Evolutionary conservation across 2,888 invertebrate genomes (phyloP), one percentile per base, ranked within the genome.

Genomic region (Trimorus sp.): DNA sequence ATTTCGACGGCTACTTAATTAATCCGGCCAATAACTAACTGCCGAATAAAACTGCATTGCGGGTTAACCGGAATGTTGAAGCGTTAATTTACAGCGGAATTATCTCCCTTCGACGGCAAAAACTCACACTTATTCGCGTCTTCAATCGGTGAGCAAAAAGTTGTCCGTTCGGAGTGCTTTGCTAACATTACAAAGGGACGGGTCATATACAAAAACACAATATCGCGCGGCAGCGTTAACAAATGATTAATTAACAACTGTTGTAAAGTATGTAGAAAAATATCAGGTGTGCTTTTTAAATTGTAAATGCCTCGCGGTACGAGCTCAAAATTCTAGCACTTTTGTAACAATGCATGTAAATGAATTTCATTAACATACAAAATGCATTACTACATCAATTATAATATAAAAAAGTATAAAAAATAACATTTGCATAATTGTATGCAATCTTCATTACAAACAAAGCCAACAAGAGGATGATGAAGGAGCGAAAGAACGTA

Each of bases 351-450:
- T 48, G 9, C 16, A 51, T 60, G 51, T 53, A 62, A 56, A 65
- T 65, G 15, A 16, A 51, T 70, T 70, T 59, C 37, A 48, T 59
- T 59, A 59, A 59, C 51, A 51, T 59, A 37, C 48, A 70, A 40
- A 70, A 40, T 59, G 26, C 51, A 59, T 58, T 58, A 16, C 49
- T 59, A 59, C 40, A 26, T 70, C n/a, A n/a, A 59, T 59, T 59
- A 59, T 15, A 40, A 51, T 51, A 51, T 40, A 14, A 45, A 56
- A 26, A 59, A 53, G 40, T 65, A 65, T 16, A 40, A 53, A n/a
- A 70, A 58, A 59, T 66, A 66, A 66, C 65, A 70, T 49, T 49
- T 45, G 70, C 51, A 49, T 70, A 53, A 71, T 70, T 42, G 9
- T 60, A 71, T 62, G 59, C 40, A 48, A 62, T 54, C 15, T 54